phyloP scores from a whole-genome alignment of 2,888 invertebrate genomes.

The Eumerus sabulonum region DNA sequence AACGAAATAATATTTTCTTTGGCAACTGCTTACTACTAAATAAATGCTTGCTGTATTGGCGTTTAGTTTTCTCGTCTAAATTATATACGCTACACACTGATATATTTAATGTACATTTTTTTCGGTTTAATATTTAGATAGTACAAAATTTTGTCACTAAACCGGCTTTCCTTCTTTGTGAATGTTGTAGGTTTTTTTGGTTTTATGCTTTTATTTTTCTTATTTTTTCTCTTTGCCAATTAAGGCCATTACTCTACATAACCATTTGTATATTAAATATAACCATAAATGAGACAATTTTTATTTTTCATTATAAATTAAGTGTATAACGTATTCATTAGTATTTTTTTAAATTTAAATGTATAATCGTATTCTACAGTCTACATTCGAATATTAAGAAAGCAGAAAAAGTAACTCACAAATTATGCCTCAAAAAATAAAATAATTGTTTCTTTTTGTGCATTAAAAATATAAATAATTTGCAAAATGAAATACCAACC shows the following conservation, averaged over 20 bases:
- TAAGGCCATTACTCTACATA: slow-evolving; percentile 22
- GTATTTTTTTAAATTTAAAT: slow-evolving; percentile 7
- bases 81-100: too few relatives aligned
- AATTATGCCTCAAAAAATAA: not conserved
- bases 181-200: too few relatives aligned
- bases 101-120: too few relatives aligned
- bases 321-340: slow-evolving; percentile 39
- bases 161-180: too few relatives aligned
- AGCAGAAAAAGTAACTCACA: slow-evolving; percentile 21
- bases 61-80: too few relatives aligned
- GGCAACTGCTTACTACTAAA: not conserved
- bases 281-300: not conserved
- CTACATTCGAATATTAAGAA: slow-evolving; percentile 40
- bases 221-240: not conserved
- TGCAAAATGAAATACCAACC: slow-evolving; percentile 52
- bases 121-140: slow-evolving; percentile 40
- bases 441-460: slow-evolving; percentile 20
- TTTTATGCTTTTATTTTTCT: too few relatives aligned
- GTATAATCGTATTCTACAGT: slow-evolving; percentile 31
- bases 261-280: slow-evolving; percentile 56
- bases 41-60: too few relatives aligned
- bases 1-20: slow-evolving; percentile 20
- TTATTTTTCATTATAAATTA: slow-evolving; percentile 42
- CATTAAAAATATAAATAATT: slow-evolving; percentile 50
- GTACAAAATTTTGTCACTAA: slow-evolving; percentile 46